These are phyloP conservation scores for Ichneumon xanthorius DNA, from an alignment of 2,888 invertebrate genomes.

Conservation along the genomic window DNA sequence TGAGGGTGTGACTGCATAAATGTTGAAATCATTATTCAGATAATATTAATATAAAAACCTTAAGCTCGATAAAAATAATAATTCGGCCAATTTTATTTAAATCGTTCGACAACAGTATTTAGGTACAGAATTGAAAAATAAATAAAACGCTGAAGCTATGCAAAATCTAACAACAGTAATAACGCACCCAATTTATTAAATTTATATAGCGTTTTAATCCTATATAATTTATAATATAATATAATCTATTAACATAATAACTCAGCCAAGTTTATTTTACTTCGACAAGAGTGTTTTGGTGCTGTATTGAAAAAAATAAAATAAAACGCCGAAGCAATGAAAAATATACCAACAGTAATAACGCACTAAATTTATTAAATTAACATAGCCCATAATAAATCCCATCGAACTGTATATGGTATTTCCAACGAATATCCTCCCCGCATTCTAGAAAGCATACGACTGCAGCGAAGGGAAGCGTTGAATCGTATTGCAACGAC, in stretches of 20 bases:
- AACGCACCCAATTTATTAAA: background rate
- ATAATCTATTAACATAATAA: background rate
- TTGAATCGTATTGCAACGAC: background rate
- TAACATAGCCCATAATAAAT: background rate
- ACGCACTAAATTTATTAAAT: background rate
- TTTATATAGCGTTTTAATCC: background rate
- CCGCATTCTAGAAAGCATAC: background rate
- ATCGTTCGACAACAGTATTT: background rate
- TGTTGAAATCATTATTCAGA: background rate
- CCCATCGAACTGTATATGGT: background rate
- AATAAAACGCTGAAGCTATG: background rate
- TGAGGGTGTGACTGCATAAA: conserved; percentile 5
- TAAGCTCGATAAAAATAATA: background rate
- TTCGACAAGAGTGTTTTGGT: background rate
- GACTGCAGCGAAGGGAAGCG: background rate
- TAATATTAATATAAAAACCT: background rate
- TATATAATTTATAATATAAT: background rate
- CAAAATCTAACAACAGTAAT: background rate
- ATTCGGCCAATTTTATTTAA: background rate
- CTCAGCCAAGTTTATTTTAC: background rate
- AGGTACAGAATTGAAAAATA: background rate
- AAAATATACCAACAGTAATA: background rate
- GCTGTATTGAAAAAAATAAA: background rate
- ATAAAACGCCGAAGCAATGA: too few relatives aligned
- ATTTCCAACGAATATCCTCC: background rate